These are phyloP conservation scores for Cephalopachus bancanus DNA, from an alignment of 2,797 vertebrate genomes.

Conservation along the genomic window DNA sequence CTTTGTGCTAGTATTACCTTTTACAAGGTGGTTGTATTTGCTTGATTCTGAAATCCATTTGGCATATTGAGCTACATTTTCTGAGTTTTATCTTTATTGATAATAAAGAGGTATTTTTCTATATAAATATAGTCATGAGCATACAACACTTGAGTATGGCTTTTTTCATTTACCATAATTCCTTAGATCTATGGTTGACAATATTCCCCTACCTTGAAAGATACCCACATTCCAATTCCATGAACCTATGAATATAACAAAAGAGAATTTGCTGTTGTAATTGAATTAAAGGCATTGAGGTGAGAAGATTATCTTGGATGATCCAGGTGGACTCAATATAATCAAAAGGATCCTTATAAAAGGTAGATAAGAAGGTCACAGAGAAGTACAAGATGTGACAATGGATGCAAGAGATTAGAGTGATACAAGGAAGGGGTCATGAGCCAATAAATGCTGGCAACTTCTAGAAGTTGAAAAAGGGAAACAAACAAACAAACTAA, in stretches of 20 bases:
- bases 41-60: neutral
- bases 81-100: neutral
- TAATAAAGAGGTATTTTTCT: neutral
- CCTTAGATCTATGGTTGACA: neutral
- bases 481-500: neutral
- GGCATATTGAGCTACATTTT: neutral
- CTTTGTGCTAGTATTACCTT: neutral
- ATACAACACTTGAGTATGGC: neutral
- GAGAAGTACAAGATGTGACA: neutral
- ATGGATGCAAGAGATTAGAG: neutral
- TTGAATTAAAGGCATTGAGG: neutral
- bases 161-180: neutral
- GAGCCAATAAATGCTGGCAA: neutral
- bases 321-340: neutral
- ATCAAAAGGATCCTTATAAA: neutral
- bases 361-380: neutral
- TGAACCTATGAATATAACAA: slow-evolving; percentile 5
- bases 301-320: neutral
- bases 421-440: too few relatives aligned
- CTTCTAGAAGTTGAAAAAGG: neutral
- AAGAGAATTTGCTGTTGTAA: neutral
- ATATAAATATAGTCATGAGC: neutral
- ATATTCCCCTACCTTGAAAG: neutral
- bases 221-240: neutral
- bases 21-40: neutral